Conservation (phyloP, 2,797 vertebrate species). For the Rhinichthys osculus region DNA sequence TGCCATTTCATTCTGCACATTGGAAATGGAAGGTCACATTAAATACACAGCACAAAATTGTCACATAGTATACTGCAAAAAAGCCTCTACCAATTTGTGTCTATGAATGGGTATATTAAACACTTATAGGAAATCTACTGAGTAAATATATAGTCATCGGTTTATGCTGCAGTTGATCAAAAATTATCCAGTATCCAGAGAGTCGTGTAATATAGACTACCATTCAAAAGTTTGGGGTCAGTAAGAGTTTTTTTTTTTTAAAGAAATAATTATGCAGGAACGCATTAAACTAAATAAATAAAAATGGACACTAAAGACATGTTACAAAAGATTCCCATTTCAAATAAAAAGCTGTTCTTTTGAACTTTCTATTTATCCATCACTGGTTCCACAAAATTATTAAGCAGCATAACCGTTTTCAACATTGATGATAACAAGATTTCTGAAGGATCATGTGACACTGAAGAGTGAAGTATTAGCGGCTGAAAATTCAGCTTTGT, state of each 20-base stretch:
- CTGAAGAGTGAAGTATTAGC: not conserved
- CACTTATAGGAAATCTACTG: not conserved
- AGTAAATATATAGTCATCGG: not conserved
- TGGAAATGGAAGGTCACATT: not conserved
- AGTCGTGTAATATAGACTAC: not conserved
- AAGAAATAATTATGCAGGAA: not conserved
- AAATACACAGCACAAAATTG: not conserved
- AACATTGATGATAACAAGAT: not conserved
- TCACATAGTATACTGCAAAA: not conserved
- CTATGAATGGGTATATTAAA: not conserved
- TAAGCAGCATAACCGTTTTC: not conserved
- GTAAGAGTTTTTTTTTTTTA: not conserved
- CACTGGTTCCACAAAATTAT: not conserved
- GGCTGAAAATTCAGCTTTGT: not conserved
- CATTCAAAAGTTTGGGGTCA: not conserved
- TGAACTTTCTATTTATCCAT: not conserved
- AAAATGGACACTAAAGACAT: not conserved
- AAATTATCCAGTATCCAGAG: not conserved
- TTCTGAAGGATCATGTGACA: not conserved
- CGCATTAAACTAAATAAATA: not conserved
- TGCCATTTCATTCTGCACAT: not conserved
- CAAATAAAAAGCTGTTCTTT: not conserved
- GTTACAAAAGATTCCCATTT: not conserved
- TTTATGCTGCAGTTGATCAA: not conserved
- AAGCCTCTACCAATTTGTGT: not conserved